Percentiles rank a stretch among this genome's conserved stretches.
These are phyloP conservation scores for Campylomormyrus tamandua DNA, from an alignment of 2,113 vertebrate genomes.

Conservation along the genomic window DNA sequence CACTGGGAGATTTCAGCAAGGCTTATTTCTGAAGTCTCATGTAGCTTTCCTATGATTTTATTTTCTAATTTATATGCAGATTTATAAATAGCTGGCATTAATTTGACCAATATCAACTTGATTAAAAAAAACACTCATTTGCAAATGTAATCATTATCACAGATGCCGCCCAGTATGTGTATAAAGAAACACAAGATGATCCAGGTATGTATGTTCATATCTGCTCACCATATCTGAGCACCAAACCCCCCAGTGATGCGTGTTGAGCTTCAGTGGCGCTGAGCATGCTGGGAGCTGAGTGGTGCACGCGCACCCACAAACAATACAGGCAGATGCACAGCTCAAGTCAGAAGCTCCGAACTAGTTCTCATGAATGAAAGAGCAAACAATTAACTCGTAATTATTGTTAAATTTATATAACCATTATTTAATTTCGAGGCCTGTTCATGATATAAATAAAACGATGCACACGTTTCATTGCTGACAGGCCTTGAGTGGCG, in stretches of 20 bases:
- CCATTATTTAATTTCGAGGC: conserved; percentile 41
- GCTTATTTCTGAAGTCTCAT: neutral
- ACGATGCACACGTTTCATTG: conserved; percentile 52
- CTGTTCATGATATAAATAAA: conserved; percentile 41
- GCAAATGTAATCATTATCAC: neutral
- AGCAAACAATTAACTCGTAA: conserved; percentile 38
- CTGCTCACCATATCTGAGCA: neutral
- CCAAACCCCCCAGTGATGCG: neutral
- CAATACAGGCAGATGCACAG: neutral
- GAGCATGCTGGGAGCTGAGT: neutral
- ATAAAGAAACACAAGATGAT: neutral
- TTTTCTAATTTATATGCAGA: neutral
- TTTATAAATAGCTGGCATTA: neutral
- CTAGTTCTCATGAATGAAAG: neutral
- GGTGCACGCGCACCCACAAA: neutral
- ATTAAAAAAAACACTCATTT: neutral
- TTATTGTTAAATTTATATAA: conserved; percentile 55
- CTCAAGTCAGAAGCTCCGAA: neutral
- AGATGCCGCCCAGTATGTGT: neutral
- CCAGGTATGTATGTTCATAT: neutral
- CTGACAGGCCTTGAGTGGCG: conserved; percentile 59
- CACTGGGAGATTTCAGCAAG: neutral
- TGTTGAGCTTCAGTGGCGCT: neutral
- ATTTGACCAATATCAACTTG: neutral
- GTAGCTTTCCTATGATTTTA: neutral